Evolutionary conservation across 2,797 vertebrate genomes (phyloP).

Genomic region (Prunella strophiata): DNA sequence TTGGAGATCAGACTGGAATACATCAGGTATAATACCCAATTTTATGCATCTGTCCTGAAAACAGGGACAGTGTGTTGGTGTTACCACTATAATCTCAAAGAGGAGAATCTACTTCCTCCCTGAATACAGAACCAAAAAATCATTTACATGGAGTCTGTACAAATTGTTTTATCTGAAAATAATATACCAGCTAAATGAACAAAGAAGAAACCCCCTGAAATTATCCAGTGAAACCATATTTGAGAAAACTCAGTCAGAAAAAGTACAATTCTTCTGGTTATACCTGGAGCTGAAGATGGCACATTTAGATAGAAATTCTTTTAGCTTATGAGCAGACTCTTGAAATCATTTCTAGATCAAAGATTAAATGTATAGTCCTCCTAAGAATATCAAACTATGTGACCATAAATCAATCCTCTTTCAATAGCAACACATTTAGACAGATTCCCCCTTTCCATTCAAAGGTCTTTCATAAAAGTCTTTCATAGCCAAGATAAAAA

Average conservation of each 20-base stretch:
- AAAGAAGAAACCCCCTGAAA: not conserved
- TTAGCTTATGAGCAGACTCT: not conserved
- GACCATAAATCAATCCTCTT: not conserved
- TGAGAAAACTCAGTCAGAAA: slow-evolving; percentile 2
- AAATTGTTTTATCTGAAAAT: not conserved
- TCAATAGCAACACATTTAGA: slow-evolving; percentile 9
- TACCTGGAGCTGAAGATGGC: not conserved
- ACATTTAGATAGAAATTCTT: slow-evolving; percentile 2
- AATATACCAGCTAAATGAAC: not conserved
- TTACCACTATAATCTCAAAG: not conserved
- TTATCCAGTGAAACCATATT: not conserved
- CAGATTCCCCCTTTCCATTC: not conserved
- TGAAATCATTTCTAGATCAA: slow-evolving; percentile 15
- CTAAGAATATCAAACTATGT: not conserved
- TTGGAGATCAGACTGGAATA: not conserved
- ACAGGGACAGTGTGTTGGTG: not conserved
- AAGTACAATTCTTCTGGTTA: not conserved
- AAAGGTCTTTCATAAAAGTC: slow-evolving; percentile 9
- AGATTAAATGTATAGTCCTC: slow-evolving; percentile 21
- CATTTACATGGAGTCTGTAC: not conserved
- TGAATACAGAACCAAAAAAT: not conserved
- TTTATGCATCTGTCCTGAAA: not conserved
- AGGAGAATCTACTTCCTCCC: not conserved
- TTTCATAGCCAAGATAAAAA: slow-evolving; percentile 36
- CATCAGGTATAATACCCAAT: not conserved